Evolutionary conservation across 2,113 vertebrate genomes (phyloP), one percentile per base, ranked within the genome.

Genomic region (Danio rerio): DNA sequence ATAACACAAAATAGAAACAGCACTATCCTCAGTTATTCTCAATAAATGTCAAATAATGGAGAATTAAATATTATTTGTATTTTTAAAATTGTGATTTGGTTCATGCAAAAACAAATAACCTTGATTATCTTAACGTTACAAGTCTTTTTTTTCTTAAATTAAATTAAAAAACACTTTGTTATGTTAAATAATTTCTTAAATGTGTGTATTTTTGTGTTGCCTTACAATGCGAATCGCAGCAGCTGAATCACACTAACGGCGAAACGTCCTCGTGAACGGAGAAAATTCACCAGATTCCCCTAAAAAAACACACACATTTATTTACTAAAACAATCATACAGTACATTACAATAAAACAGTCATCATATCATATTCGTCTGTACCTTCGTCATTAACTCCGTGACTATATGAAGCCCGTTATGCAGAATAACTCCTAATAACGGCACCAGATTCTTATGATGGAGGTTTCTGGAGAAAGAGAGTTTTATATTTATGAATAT

Each of bases 351-450:
- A 66, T 43, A 42, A 43, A 9, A 61, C 31, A 50, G 16, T 62
- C 42, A 59, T 6, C 8, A 42, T 5, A 31, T 5, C 6, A 16
- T 1, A 50, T 12, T 18, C 11, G 52, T 10, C 9, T 56, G 47
- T 86, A 98, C 97, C 96, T 98, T 98, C 10, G 93, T 91, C 96
- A 98, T 96, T 76, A 96, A 94, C 88, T 98, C 97, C 88, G 97
- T 98, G 88, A 98, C 93, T 0, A 98, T 96, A 79, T 95, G 95
- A 12, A 98, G 93, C 0, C 96, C 97, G 0, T 97, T 96, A 89
- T 97, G 92, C 58, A 97, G 90, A 85, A 98, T 95, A 84, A 98
- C 97, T 0, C 97, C 96, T 5, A 96, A 91, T 83, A 98, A 87
- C 16, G 91, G 93, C 70, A 98, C 96, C 70, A 98, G 89, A 89